phyloP scores from a whole-genome alignment of 2,888 invertebrate genomes.

The Margaritifera margaritifera region DNA sequence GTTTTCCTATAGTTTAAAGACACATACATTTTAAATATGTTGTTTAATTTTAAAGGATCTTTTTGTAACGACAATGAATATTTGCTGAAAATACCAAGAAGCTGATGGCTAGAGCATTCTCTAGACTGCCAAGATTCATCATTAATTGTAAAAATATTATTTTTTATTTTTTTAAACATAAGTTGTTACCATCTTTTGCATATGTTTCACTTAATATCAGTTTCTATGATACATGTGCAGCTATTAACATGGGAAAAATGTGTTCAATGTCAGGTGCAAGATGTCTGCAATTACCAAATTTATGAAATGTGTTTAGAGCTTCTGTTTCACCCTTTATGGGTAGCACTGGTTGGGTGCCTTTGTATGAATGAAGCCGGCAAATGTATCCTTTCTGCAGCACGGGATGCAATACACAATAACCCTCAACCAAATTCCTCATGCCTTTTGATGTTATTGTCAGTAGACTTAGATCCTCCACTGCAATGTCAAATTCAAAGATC shows the following conservation, averaged over 20 bases:
- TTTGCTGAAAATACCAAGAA: no score
- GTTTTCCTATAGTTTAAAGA: no score
- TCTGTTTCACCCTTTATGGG: slow-evolving; percentile 54
- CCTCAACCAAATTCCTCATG: slow-evolving; percentile 67
- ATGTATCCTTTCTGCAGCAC: slow-evolving; percentile 47
- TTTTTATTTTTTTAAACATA: no score
- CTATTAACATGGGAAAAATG: background rate
- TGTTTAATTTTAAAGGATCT: no score
- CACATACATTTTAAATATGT: no score
- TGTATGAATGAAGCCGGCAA: slow-evolving; percentile 33
- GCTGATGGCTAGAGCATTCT: no score
- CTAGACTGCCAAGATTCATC: no score
- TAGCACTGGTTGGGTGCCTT: slow-evolving; percentile 43
- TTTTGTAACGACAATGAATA: no score
- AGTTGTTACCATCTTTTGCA: no score
- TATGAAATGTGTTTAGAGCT: slow-evolving; percentile 54
- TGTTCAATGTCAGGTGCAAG: background rate
- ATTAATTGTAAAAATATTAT: no score
- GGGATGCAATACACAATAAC: slow-evolving; percentile 60
- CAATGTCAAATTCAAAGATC: slow-evolving; percentile 24
- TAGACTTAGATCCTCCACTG: slow-evolving; percentile 70
- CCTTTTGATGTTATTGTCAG: slow-evolving; percentile 70
- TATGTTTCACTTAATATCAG: no score
- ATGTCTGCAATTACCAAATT: slow-evolving; percentile 53
- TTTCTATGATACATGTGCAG: no score